phyloP scores from a whole-genome alignment of 2,797 vertebrate species.

The Paramormyrops hopkinsi region DNA sequence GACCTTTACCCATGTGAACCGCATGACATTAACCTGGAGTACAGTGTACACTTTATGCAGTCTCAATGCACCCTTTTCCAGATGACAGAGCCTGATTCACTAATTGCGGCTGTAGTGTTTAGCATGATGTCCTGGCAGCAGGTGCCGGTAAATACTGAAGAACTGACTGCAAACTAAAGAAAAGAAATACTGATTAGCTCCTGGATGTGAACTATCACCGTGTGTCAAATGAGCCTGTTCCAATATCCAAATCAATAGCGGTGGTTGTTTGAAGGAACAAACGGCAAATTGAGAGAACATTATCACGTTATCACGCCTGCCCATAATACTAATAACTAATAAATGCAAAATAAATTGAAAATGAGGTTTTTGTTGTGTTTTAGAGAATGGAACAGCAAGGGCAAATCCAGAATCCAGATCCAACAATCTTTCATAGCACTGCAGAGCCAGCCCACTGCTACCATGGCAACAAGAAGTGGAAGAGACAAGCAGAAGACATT shows the following conservation, averaged over 20 bases:
- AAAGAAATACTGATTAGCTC: not conserved
- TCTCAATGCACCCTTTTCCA: not conserved
- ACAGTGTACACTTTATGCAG: not conserved
- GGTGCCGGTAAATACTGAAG: not conserved
- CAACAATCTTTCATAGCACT: not conserved
- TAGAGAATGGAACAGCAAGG: not conserved
- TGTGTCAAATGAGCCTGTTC: not conserved
- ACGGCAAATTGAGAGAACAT: not conserved
- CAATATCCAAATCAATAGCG: not conserved
- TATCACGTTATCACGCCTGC: not conserved
- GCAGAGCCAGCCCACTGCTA: not conserved
- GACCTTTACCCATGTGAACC: not conserved
- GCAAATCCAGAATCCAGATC: not conserved
- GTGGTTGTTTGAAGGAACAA: not conserved
- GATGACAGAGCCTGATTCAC: not conserved
- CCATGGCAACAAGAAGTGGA: constrained; percentile 5
- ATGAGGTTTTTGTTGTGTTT: not conserved
- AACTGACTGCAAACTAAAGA: not conserved
- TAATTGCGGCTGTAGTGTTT: not conserved
- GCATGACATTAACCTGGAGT: not conserved
- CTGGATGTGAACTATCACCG: not conserved
- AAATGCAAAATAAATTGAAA: not conserved
- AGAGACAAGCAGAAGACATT: not conserved
- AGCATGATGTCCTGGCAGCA: not conserved
- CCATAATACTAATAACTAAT: not conserved